These are phyloP conservation scores for Speoplatyrhinus poulsoni DNA, from an alignment of 2,113 vertebrate species.

Conservation along the genomic window DNA sequence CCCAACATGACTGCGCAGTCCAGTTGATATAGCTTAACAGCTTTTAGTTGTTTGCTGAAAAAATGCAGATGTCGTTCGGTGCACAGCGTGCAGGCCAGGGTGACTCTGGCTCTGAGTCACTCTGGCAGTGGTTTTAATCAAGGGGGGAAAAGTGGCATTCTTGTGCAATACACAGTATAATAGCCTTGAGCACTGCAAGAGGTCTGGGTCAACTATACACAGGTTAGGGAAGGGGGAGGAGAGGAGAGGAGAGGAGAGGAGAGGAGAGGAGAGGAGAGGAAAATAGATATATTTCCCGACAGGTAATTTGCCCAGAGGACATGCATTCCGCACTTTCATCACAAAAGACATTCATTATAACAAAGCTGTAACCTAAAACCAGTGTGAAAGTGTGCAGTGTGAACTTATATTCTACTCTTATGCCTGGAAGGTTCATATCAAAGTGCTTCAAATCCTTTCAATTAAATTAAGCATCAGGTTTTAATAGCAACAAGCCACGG, in stretches of 20 bases:
- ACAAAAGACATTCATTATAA: conserved; percentile 38
- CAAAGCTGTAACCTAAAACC: conserved; percentile 19
- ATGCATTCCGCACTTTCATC: conserved; percentile 37
- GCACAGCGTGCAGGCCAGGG: conserved; percentile 41
- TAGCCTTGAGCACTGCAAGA: conserved; percentile 49
- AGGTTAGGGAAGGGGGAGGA: background rate
- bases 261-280: background rate
- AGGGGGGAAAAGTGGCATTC: conserved; percentile 47
- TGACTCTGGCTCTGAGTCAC: conserved; percentile 61
- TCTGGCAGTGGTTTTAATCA: conserved; percentile 64
- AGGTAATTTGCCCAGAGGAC: conserved; percentile 35
- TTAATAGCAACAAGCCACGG: background rate
- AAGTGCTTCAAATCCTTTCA: background rate
- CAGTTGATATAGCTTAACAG: conserved; percentile 47
- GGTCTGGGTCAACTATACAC: conserved; percentile 41
- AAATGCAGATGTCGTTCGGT: conserved; percentile 35
- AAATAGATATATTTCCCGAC: conserved; percentile 30
- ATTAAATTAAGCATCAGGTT: background rate
- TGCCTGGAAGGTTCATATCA: background rate
- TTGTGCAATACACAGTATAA: conserved; percentile 60
- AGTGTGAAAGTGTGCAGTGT: background rate
- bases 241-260: background rate
- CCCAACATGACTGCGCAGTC: conserved; percentile 51
- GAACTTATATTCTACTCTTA: conserved; percentile 31
- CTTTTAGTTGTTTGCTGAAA: conserved; percentile 48